Conservation (phyloP, 2,113 vertebrate genomes). For the Nicator chloris region DNA sequence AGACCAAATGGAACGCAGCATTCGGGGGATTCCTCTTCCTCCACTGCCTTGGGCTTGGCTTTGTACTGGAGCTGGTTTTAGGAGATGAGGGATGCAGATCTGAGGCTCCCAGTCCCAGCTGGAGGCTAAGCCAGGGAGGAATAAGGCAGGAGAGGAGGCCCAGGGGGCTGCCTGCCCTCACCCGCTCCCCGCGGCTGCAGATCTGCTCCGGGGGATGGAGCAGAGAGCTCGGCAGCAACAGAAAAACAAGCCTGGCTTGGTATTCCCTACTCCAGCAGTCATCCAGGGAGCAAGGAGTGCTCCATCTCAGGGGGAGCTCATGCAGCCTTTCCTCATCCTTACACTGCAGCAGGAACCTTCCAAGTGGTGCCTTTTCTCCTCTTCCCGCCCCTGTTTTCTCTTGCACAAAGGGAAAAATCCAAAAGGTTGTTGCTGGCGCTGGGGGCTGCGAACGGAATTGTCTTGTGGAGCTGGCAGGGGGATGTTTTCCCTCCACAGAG, state of each 20-base stretch:
- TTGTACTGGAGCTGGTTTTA: constrained; percentile 25
- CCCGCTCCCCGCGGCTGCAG: neutral
- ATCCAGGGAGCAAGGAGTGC: neutral
- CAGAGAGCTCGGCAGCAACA: neutral
- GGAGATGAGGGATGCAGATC: neutral
- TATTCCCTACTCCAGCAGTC: neutral
- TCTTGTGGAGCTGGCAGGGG: neutral
- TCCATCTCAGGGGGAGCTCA: neutral
- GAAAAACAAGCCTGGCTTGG: neutral
- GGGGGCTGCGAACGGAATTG: neutral
- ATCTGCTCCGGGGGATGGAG: fast-evolving
- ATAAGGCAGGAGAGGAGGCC: neutral
- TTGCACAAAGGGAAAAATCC: neutral
- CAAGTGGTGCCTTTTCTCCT: neutral
- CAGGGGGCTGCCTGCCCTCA: neutral
- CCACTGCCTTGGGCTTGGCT: constrained; percentile 4
- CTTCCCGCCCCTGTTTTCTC: neutral
- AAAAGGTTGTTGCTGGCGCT: neutral
- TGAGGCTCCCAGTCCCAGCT: neutral
- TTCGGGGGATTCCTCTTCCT: constrained; percentile 16
- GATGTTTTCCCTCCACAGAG: neutral
- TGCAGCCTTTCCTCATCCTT: neutral
- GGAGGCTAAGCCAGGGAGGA: neutral
- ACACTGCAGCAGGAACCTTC: neutral
- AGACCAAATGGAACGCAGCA: neutral